phyloP scores from a whole-genome alignment of 1,140 invertebrate species.

The Calephelis nemesis region DNA sequence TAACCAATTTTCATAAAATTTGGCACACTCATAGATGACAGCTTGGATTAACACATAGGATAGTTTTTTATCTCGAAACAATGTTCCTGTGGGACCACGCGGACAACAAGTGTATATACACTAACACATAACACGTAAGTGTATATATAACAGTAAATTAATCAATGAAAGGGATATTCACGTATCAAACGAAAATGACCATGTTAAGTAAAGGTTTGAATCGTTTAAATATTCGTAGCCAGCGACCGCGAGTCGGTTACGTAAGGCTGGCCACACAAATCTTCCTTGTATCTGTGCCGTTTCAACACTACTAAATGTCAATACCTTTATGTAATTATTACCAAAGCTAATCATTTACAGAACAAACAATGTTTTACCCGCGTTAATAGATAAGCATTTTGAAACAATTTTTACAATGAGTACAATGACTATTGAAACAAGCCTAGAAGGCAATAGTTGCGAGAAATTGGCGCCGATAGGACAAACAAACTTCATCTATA shows the following conservation, averaged over 20 bases:
- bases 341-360: conserved; percentile 10
- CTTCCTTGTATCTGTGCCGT: conserved; percentile 7
- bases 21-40: no score
- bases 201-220: not conserved
- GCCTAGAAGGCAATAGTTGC: no score
- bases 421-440: not conserved
- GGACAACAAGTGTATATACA: no score
- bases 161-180: not conserved
- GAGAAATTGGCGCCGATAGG: no score
- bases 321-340: conserved; percentile 13
- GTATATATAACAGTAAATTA: not conserved
- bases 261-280: conserved; percentile 8
- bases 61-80: no score
- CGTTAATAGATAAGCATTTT: not conserved
- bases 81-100: no score
- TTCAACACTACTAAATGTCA: conserved; percentile 11
- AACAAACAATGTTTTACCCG: conserved; percentile 4
- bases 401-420: not conserved
- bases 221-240: conserved; percentile 2
- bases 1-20: no score
- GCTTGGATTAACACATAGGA: no score
- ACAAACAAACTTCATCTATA: no score
- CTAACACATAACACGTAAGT: no score
- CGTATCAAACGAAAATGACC: no score
- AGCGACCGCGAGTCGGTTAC: not conserved